Base-by-base conservation (phyloP, 2,113 vertebrate genomes). In the Asarcornis scutulata region DNA sequence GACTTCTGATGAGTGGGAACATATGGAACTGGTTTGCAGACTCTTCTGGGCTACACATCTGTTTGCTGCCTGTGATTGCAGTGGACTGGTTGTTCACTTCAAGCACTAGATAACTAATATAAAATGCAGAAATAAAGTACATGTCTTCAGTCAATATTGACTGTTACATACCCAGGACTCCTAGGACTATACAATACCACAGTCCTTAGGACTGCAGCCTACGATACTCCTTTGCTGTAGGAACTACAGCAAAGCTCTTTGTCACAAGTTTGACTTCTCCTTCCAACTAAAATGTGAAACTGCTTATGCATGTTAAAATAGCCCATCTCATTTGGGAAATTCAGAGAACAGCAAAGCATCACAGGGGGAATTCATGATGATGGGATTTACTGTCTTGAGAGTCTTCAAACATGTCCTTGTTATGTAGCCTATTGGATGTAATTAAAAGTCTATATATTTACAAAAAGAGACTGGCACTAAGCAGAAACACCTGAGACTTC, bases 21-120 rank as follows among this genome's bases (percentile, higher is more conserved):
- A 97, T 93, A 94, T 95, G 95, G 86, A 96, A 93, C 52, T 93
- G 76, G 52, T 97, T 91, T 97, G 77, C 77, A 78, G 73, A 81
- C 38, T 86, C 74, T 93, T 92, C 91, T 78, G 66, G 60, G 42
- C 56, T 90, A 86, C 76, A 92, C 80, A 95, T 92, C 77, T 92
- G 86, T 81, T 94, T 83, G 86, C 94, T 97, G 76, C 32, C 86
- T 93, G 68, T 3, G 4, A 86, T 17, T 81, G 77, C 76, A 74
- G 29, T 78, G 68, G 69, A 78, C 55, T 71, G 72, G 42, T 32
- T 92, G 64, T 88, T 96, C 83, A 93, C 68, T 83, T 88, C 34
- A 72, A 92, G 90, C 31, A 48, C 58, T 55, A 82, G 73, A 78
- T 82, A 86, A 69, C 31, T 89, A 83, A 80, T 86, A 88, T 66